A percentile compares a stretch with the other conserved stretches of the same genome.
Conservation (phyloP, 2,113 vertebrate genomes). For the Rafetus swinhoei region DNA sequence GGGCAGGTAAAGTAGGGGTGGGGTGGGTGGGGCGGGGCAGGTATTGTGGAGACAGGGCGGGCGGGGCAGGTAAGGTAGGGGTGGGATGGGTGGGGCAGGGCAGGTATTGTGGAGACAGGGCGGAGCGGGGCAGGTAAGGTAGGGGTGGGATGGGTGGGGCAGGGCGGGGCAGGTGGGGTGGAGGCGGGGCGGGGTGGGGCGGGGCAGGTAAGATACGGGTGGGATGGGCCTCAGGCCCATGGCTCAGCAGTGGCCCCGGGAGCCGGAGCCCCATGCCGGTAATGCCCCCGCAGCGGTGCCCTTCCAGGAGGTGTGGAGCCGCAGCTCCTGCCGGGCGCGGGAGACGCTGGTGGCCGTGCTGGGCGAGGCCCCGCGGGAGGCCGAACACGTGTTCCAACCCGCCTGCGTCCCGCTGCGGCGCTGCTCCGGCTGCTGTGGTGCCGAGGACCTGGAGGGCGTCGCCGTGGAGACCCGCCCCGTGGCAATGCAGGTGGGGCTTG, state of each 20-base stretch:
- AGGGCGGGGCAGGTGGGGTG: too few species aligned
- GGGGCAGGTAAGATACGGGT: too few species aligned
- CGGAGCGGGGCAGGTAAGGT: too few species aligned
- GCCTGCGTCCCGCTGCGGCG: slow-evolving; percentile 82
- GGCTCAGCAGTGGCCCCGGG: too few species aligned
- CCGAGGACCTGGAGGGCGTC: slow-evolving; percentile 83
- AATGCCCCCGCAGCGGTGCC: slow-evolving; percentile 69
- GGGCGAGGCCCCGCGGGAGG: slow-evolving; percentile 80
- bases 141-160: too few species aligned
- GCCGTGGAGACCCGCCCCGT: slow-evolving; percentile 77
- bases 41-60: too few species aligned
- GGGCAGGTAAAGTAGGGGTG: too few species aligned
- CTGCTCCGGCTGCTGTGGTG: slow-evolving; percentile 85
- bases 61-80: too few species aligned
- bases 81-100: too few species aligned
- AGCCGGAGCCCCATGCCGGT: neutral
- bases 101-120: too few species aligned
- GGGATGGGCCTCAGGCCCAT: neutral
- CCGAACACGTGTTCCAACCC: slow-evolving; percentile 82
- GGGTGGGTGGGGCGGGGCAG: too few species aligned
- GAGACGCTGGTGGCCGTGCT: slow-evolving; percentile 84
- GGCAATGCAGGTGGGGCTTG: slow-evolving; percentile 79
- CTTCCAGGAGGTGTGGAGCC: slow-evolving; percentile 83
- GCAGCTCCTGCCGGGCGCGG: slow-evolving; percentile 82
- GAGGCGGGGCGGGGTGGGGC: too few species aligned